Conservation (phyloP, 2,888 invertebrate species). For the Apamea monoglypha region DNA sequence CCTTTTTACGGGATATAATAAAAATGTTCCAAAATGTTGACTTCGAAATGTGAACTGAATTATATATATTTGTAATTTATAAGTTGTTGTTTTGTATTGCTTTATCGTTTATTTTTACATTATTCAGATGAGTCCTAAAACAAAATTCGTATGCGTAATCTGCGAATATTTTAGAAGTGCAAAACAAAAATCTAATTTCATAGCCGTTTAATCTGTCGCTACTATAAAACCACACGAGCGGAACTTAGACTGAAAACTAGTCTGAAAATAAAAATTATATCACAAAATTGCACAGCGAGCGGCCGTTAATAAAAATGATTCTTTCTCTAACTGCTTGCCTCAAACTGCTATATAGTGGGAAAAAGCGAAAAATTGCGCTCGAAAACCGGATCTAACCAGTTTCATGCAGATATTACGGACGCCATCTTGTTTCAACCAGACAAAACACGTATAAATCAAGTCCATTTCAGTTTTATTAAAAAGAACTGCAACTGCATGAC, state of each 20-base stretch:
- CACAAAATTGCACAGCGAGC: slow-evolving; percentile 55
- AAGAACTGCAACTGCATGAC: slow-evolving; percentile 72
- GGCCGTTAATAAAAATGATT: slow-evolving; percentile 76
- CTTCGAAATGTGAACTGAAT: neutral
- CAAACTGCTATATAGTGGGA: slow-evolving; percentile 75
- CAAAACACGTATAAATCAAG: slow-evolving; percentile 84
- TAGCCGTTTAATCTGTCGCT: slow-evolving; percentile 1
- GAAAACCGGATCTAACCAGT: slow-evolving; percentile 74
- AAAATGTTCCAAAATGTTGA: no score
- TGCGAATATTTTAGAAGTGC: neutral
- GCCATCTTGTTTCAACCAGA: slow-evolving; percentile 83
- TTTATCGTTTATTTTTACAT: neutral
- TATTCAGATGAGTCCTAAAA: neutral
- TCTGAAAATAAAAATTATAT: slow-evolving; percentile 30
- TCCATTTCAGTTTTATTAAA: slow-evolving; percentile 82
- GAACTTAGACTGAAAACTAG: slow-evolving; percentile 24
- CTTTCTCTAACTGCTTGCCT: slow-evolving; percentile 70
- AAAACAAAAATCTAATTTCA: slow-evolving; percentile 14
- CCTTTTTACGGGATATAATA: neutral
- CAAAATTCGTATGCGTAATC: neutral
- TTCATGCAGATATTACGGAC: slow-evolving; percentile 82
- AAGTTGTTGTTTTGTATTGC: no score
- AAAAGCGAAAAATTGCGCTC: slow-evolving; percentile 81
- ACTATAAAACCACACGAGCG: slow-evolving; percentile 17
- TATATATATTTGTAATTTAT: neutral